A percentile compares a stretch with the other conserved stretches of the same genome.
Conservation (phyloP, 2,888 invertebrate genomes). For the Drosophila yooni region DNA sequence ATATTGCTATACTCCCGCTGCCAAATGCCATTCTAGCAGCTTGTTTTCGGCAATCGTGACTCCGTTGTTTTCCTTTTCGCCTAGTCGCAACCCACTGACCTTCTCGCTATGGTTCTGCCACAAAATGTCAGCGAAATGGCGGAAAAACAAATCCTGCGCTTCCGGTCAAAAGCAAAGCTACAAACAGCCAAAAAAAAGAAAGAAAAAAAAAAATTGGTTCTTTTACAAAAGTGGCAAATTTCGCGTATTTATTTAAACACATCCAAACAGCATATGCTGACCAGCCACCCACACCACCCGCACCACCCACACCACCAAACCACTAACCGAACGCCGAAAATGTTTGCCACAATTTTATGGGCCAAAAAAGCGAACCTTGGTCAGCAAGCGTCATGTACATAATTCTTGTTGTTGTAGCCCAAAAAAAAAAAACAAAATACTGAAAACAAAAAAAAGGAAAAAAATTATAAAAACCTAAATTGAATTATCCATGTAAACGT, state of each 20-base stretch:
- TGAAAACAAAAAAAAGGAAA: conserved; percentile 22
- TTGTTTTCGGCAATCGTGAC: conserved; percentile 12
- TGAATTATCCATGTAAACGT: conserved; percentile 77
- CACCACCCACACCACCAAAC: neutral
- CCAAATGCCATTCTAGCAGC: conserved; percentile 15
- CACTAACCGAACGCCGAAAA: conserved; percentile 34
- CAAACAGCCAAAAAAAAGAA: conserved; percentile 19
- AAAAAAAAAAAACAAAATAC: conserved; percentile 28
- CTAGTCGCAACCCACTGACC: conserved; percentile 67
- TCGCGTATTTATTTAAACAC: conserved; percentile 80
- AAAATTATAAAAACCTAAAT: conserved; percentile 67
- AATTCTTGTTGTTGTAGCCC: conserved; percentile 50
- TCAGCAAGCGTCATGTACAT: conserved; percentile 64
- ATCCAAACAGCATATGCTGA: conserved; percentile 72
- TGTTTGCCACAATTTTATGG: conserved; percentile 66
- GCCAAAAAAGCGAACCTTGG: conserved; percentile 43
- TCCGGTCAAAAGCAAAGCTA: conserved; percentile 73
- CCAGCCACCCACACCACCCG: conserved; percentile 36
- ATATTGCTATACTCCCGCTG: neutral
- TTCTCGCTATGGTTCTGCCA: conserved; percentile 66
- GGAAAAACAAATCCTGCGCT: conserved; percentile 84
- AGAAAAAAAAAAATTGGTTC: conserved; percentile 38
- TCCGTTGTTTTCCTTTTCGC: neutral
- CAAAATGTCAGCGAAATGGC: conserved; percentile 74
- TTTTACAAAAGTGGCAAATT: conserved; percentile 74